phyloP scores from a whole-genome alignment of 2,113 vertebrate species.

The Picathartes gymnocephalus region DNA sequence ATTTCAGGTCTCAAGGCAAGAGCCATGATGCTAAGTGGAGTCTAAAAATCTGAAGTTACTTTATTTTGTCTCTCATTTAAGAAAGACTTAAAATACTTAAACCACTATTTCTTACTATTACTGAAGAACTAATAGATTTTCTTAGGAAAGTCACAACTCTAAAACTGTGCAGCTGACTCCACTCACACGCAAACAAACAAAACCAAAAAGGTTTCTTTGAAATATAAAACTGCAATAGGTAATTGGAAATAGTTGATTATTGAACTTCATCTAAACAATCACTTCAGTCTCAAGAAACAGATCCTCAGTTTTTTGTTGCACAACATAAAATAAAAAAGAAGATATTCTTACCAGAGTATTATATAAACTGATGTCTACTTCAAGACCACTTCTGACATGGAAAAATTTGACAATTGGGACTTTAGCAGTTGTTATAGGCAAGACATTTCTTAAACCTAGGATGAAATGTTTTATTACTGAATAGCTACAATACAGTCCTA shows the following conservation, averaged over 20 bases:
- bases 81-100: neutral
- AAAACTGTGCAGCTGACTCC: neutral
- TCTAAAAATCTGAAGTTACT: neutral
- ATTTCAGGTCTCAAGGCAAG: neutral
- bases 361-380: slow-evolving; percentile 96
- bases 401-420: slow-evolving; percentile 95
- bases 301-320: neutral
- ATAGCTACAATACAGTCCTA: neutral
- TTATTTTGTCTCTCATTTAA: neutral
- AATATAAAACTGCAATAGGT: neutral
- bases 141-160: neutral
- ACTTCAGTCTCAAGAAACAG: neutral
- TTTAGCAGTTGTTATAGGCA: slow-evolving; percentile 94
- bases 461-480: slow-evolving; percentile 9
- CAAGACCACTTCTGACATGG: slow-evolving; percentile 87
- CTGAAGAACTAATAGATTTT: neutral
- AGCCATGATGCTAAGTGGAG: neutral
- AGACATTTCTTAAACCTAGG: slow-evolving; percentile 87
- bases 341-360: slow-evolving; percentile 86
- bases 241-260: neutral
- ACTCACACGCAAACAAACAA: neutral
- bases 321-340: neutral
- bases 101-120: neutral
- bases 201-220: neutral
- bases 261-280: neutral